phyloP scores from a whole-genome alignment of 2,797 vertebrate genomes.

The Acanthornis magna region DNA sequence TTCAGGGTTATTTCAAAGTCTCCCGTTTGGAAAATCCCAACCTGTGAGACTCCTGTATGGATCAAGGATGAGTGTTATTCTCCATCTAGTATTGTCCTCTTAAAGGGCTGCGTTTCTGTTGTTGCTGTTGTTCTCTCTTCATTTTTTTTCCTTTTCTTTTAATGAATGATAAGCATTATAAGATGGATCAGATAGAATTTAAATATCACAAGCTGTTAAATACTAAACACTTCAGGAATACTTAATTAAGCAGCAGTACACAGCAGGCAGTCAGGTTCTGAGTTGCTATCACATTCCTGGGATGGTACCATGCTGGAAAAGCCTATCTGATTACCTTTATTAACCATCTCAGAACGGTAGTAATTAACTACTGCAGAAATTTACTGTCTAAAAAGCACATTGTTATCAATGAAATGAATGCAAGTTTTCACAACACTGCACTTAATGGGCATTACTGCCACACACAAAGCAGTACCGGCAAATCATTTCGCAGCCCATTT shows the following conservation, averaged over 20 bases:
- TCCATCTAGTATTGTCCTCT: not conserved
- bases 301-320: not conserved
- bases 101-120: not conserved
- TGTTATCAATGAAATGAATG: constrained; percentile 27
- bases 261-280: not conserved
- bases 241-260: constrained; percentile 29
- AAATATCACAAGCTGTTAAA: constrained; percentile 37
- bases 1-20: not conserved
- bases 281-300: not conserved
- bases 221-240: constrained; percentile 28
- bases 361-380: constrained; percentile 50
- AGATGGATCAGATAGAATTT: constrained; percentile 4
- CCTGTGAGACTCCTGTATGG: not conserved
- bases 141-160: not conserved
- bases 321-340: constrained; percentile 48
- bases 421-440: not conserved
- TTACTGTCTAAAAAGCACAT: constrained; percentile 10
- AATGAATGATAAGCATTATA: not conserved
- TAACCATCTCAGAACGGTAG: constrained; percentile 15
- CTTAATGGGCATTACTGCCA: constrained; percentile 3
- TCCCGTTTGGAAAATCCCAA: not conserved
- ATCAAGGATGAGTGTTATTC: not conserved
- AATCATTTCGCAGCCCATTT: not conserved
- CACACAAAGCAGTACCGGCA: not conserved
- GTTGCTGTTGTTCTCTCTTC: not conserved